Evolutionary conservation across 2,797 vertebrate species (phyloP).

Genomic region (Brachyrhaphis roseni): DNA sequence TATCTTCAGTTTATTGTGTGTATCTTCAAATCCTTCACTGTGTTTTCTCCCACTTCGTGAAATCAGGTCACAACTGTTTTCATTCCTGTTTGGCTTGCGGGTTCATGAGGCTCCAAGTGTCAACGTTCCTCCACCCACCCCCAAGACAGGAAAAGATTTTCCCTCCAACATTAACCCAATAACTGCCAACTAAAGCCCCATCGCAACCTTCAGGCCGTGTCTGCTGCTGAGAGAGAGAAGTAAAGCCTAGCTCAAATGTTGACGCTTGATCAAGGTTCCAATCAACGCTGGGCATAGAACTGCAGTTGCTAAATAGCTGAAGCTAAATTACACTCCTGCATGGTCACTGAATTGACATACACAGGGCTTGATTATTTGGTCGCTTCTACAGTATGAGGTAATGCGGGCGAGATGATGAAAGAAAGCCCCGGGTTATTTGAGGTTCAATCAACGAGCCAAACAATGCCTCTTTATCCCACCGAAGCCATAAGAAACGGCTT

Average conservation of each 20-base stretch:
- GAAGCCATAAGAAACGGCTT: conserved; percentile 32
- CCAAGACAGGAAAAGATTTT: conserved; percentile 80
- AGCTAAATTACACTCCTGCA: conserved; percentile 24
- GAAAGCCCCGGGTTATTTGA: conserved; percentile 46
- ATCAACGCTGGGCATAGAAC: conserved; percentile 31
- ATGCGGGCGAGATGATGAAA: conserved; percentile 54
- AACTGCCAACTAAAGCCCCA: conserved; percentile 59
- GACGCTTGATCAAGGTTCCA: conserved; percentile 13
- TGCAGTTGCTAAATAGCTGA: conserved; percentile 29
- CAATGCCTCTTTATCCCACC: conserved; percentile 48
- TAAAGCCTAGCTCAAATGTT: conserved; percentile 8
- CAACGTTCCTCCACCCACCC: conserved; percentile 76
- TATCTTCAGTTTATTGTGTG: conserved; percentile 37
- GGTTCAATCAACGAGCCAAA: conserved; percentile 59
- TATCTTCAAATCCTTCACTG: conserved; percentile 27
- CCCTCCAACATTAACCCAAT: conserved; percentile 76
- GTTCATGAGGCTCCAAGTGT: conserved; percentile 73
- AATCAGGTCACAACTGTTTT: conserved; percentile 81
- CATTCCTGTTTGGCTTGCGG: conserved; percentile 77
- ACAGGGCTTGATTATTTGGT: conserved; percentile 21
- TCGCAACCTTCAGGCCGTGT: conserved; percentile 14
- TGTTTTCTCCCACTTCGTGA: conserved; percentile 52
- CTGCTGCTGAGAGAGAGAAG: conserved; percentile 5
- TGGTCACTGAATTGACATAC: conserved; percentile 27
- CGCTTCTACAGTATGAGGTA: conserved; percentile 54